phyloP scores from a whole-genome alignment of 2,113 vertebrate genomes.

The Oncorhynchus keta region DNA sequence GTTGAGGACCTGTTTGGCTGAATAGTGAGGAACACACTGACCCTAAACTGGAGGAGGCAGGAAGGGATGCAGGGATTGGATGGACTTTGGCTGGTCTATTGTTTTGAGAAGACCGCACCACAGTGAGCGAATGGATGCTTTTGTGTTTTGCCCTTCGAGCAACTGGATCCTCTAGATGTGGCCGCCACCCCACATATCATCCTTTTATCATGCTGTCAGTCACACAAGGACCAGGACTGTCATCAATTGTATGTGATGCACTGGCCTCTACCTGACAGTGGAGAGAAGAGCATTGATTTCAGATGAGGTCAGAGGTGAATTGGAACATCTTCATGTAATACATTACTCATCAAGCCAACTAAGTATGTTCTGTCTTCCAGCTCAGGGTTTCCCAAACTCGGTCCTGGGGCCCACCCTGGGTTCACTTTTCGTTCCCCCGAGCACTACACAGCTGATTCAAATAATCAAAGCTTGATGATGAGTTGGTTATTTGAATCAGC shows the following conservation, averaged over 20 bases:
- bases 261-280: not conserved
- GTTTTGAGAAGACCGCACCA: not conserved
- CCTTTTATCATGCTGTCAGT: slow-evolving; percentile 31
- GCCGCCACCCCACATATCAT: not conserved
- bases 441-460: no score
- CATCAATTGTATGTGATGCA: slow-evolving; percentile 14
- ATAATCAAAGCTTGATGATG: no score
- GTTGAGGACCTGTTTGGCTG: slow-evolving; percentile 27
- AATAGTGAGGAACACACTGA: slow-evolving; percentile 22
- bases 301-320: not conserved
- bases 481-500: not conserved
- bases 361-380: not conserved
- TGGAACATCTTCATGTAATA: no score
- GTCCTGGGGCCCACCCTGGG: no score
- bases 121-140: not conserved
- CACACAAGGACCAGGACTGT: slow-evolving; percentile 11
- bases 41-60: not conserved
- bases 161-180: slow-evolving; percentile 13
- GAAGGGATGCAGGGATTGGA: not conserved
- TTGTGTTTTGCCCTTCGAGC: not conserved
- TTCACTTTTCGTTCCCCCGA: no score
- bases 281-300: slow-evolving; percentile 23
- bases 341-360: not conserved
- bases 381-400: no score
- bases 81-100: not conserved